Percentiles rank a stretch among this genome's conserved stretches.
phyloP scores from a whole-genome alignment of 2,797 vertebrate species.

The Coreius guichenoti region DNA sequence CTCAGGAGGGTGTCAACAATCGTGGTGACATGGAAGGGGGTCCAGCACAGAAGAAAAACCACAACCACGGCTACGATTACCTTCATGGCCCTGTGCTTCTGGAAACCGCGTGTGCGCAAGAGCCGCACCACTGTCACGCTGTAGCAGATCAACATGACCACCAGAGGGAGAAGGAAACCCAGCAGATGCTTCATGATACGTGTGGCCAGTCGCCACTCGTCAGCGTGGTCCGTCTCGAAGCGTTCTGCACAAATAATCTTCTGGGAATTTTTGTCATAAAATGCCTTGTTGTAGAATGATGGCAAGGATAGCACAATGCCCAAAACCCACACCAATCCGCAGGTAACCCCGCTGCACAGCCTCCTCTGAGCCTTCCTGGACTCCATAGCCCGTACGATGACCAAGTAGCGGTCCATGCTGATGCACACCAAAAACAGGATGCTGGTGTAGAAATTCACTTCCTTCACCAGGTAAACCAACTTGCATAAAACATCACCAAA shows the following conservation, averaged over 20 bases:
- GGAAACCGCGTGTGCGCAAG: conserved; percentile 74
- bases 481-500: conserved; percentile 79
- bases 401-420: conserved; percentile 80
- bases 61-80: conserved; percentile 77
- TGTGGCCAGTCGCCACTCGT: conserved; percentile 64
- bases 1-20: conserved; percentile 72
- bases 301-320: conserved; percentile 73
- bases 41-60: conserved; percentile 80
- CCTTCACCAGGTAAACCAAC: conserved; percentile 68
- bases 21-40: conserved; percentile 72
- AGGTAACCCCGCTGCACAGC: conserved; percentile 66
- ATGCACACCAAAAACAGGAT: conserved; percentile 82
- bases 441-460: conserved; percentile 82
- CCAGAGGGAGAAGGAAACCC: conserved; percentile 77
- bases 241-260: conserved; percentile 55
- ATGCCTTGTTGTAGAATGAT: conserved; percentile 62
- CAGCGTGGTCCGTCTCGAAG: conserved; percentile 59
- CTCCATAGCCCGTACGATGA: conserved; percentile 73
- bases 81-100: conserved; percentile 80
- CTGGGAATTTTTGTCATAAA: rapidly evolving
- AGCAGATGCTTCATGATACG: conserved; percentile 70
- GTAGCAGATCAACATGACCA: conserved; percentile 77
- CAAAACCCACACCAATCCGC: conserved; percentile 69
- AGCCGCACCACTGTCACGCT: conserved; percentile 71
- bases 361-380: conserved; percentile 41